A percentile compares a stretch with the other conserved stretches of the same genome.
Conservation (phyloP, 2,113 vertebrate genomes). For the Salminus brasiliensis region DNA sequence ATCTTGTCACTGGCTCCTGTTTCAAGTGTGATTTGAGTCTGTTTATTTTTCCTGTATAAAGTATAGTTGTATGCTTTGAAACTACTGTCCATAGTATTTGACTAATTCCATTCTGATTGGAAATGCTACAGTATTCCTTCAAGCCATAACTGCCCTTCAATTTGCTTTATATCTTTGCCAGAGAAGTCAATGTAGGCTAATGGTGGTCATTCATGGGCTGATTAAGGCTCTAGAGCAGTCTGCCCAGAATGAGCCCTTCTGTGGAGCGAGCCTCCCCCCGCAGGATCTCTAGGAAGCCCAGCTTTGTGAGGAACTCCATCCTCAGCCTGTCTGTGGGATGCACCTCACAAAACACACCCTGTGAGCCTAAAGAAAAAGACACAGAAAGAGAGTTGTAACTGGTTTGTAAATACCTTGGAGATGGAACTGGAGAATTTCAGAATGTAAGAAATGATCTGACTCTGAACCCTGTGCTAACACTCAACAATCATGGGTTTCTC, state of each 20-base stretch:
- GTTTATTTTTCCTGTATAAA: no score
- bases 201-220: neutral
- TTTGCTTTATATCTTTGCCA: neutral
- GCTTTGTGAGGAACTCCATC: slow-evolving; percentile 81
- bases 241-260: slow-evolving; percentile 74
- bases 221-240: slow-evolving; percentile 74
- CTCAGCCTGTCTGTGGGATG: slow-evolving; percentile 75
- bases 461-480: no score
- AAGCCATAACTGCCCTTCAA: neutral
- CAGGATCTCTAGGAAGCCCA: slow-evolving; percentile 84
- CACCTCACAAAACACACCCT: slow-evolving; percentile 86
- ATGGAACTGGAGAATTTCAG: no score
- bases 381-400: neutral
- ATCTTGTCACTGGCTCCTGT: no score
- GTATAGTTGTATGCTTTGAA: no score
- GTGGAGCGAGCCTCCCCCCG: slow-evolving; percentile 75
- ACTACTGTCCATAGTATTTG: neutral
- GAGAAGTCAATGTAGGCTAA: neutral
- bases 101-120: neutral
- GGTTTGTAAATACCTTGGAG: no score
- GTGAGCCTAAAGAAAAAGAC: slow-evolving; percentile 70
- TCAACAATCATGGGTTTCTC: no score
- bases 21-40: no score
- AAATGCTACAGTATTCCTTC: neutral
- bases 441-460: no score